Evolutionary conservation across 1,140 invertebrate species (phyloP), one percentile per base, ranked within the genome.

Genomic region (Euschistus heros): DNA sequence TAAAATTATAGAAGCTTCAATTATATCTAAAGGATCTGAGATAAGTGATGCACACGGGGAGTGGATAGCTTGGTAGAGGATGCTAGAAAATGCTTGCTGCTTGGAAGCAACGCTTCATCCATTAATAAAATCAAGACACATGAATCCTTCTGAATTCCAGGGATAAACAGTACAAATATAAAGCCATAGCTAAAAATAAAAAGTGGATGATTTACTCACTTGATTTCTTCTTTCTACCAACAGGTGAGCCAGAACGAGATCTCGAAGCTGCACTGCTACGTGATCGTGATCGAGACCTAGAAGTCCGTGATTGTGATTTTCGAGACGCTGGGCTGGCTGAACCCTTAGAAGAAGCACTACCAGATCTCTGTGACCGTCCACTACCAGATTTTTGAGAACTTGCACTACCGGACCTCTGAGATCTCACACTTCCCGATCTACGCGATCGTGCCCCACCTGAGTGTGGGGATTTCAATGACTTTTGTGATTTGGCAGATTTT

Each of bases 401-500:
- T 2, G 30, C 18, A 54, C 57, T 62, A n/a, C 26, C 37, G 2
- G 60, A 44, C 2, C 66, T 46, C 22, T 22, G 47, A 7, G 64
- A 62, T 59, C 63, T 62, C 22, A 59, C 52, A 27, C 26, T 60
- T 2, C 46, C 47, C 18, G 47, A 42, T 18, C 20, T 22, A 61
- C 61, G 55, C 15, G 65, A 66, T 63, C 61, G 54, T 17, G 30
- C 37, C 33, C 65, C 63, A 4, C 27, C 37, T 24, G 65, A 47
- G 7, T 65, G 26, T 27, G 17, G 47, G 13, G 59, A 50, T 20
- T 46, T 62, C 20, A 33, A 52, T 10, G 42, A 47, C 22, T 37
- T 50, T n/a, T 26, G 14, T 68, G 37, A 26, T 47, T 55, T 61
- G 62, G 73, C 73, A 2, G 74, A 75, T 57, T 70, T 71, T 46